Evolutionary conservation across 2,797 vertebrate species (phyloP), one percentile per base, ranked within the genome.

Genomic region (Tympanoctomys barrerae): DNA sequence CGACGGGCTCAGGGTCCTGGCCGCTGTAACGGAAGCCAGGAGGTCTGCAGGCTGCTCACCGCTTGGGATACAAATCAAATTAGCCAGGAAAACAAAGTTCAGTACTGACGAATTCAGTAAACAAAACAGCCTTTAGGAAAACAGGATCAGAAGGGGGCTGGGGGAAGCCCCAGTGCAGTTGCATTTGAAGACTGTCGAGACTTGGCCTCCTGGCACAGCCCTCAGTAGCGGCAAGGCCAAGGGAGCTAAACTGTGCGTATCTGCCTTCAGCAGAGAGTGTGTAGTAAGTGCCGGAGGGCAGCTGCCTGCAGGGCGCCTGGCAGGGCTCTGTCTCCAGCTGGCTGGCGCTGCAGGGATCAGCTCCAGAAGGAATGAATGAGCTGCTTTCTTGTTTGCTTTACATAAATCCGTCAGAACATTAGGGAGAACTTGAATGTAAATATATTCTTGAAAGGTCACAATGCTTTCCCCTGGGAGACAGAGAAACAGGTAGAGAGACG

Each of bases 31-130:
- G 84, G 96, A 90, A 94, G 80, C 66, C 81, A 33, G 46, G 80
- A 79, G 89, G 39, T 57, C 82, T 94, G 31, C 13, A 61, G 80
- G 61, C 93, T 64, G 16, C 7, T 8, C 46, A n/a, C 46, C 66
- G 49, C 95, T 91, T 52, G 73, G 57, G 49, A 81, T 87, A 26
- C 61, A 94, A 96, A 96, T 97, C 71, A 16, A 46, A 80, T 97
- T 96, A 97, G n/a, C 57, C 4, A 68, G 77, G 57, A 64, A 92
- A 95, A 91, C 89, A 90, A 93, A 82, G 89, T 87, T 75, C 77
- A 82, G 73, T 77, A 49, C 68, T 88, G 88, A 95, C 42, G 46
- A 91, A 86, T 83, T 83, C 93, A 83, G 94, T 79, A 91, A 96
- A 95, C 94, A 96, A 81, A 83, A 85, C 39, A 87, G 83, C 36